Base-by-base conservation (phyloP, 1,140 invertebrate species). In the Trichonephila clavipes region DNA sequence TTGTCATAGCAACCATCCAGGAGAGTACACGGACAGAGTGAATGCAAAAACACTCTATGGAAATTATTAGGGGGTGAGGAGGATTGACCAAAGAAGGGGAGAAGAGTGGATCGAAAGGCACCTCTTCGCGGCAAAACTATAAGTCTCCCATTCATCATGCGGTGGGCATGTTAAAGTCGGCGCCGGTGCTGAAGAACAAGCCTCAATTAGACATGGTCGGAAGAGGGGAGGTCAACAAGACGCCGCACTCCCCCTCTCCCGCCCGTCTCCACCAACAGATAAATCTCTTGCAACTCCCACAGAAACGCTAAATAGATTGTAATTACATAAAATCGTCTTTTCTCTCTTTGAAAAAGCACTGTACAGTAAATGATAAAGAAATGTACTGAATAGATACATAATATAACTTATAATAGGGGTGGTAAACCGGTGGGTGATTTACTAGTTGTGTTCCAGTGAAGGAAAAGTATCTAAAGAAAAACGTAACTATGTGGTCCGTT, bases 181-280 rank as follows among this genome's bases (percentile, higher is more conserved):
- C 90, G 90, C 90, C 90, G 58, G 12, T 28, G 18, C 28, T 77
- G 16, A 58, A 66, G 59, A 92, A 66, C 72, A 92, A 34, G 72
- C 90, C 90, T 85, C 62, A 83, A 92, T 92, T 92, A 92, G n/a
- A n/a, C 40, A 28, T 89, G 88, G 44, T 34, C 88, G 34, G 58
- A 58, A 58, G 69, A 59, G n/a, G 34, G 6, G 14, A 28, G 69
- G 72, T 12, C 10, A 4, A 16, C 3, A 4, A 18, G 28, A 34
- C 10, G 34, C 66, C 16, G 18, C 24, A 14, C 3, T 1, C 24
- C 72, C 72, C 72, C 24, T 4, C 72, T 77, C 34, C 83, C 18
- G 24, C 24, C 81, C 58, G 51, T 85, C 51, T 28, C 21, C 83
- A 59, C 83, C 83, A 28, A 59, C 83, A 85, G 83, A 85, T 85